These are phyloP conservation scores for Aix galericulata DNA, from an alignment of 2,113 vertebrate genomes.

Conservation along the genomic window DNA sequence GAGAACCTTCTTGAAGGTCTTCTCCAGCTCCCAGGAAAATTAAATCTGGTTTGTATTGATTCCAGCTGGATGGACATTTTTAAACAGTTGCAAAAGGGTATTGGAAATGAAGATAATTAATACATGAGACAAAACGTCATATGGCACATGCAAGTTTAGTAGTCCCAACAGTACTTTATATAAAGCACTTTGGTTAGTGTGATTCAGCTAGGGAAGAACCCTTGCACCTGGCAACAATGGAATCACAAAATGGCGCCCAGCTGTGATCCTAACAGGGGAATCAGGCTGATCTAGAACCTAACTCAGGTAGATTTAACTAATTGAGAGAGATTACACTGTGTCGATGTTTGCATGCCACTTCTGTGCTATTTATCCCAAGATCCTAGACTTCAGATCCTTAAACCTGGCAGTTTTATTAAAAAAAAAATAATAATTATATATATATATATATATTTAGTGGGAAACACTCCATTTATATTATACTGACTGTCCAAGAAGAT, in stretches of 20 bases:
- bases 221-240: neutral
- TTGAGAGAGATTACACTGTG: neutral
- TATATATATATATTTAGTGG: neutral
- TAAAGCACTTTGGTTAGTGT: neutral
- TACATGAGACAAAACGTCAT: neutral
- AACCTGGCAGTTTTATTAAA: neutral
- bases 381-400: neutral
- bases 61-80: neutral
- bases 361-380: neutral
- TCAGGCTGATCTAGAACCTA: neutral
- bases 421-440: neutral
- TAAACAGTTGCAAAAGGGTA: neutral
- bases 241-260: neutral
- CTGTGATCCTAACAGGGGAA: neutral
- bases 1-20: neutral
- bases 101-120: neutral
- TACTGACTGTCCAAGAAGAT: neutral
- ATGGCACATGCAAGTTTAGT: neutral
- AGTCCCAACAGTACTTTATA: neutral
- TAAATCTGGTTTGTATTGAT: neutral
- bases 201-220: neutral
- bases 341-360: neutral
- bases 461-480: neutral
- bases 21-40: neutral
- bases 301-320: neutral